phyloP scores from a whole-genome alignment of 2,113 vertebrate genomes.

The Eira barbara region DNA sequence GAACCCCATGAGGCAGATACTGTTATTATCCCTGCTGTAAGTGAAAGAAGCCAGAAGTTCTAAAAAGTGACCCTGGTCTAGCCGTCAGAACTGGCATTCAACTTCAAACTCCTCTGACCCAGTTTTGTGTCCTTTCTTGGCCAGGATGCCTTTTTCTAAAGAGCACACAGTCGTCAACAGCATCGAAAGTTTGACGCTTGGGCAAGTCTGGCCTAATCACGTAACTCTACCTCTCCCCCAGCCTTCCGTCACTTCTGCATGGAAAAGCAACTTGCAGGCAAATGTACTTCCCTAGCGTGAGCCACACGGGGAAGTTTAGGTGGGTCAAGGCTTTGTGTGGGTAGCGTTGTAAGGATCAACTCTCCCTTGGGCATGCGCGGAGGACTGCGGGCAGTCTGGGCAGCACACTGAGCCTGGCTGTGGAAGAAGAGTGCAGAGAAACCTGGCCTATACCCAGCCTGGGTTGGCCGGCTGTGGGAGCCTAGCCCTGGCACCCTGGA shows the following conservation, averaged over 20 bases:
- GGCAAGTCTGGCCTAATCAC: fast-evolving
- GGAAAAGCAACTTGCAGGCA: not conserved
- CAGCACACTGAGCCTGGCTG: not conserved
- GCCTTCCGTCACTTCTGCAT: not conserved
- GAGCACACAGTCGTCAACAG: not conserved
- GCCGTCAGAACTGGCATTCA: not conserved
- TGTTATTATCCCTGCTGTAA: not conserved
- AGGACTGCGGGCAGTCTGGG: no score
- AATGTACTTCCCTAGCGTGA: not conserved
- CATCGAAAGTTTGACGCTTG: not conserved
- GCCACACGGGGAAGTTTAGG: not conserved
- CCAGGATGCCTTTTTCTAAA: not conserved
- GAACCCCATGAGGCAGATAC: not conserved
- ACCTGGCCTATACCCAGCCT: not conserved
- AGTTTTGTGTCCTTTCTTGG: no score
- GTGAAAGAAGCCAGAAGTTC: not conserved
- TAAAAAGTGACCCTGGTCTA: not conserved
- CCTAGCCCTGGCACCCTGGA: not conserved
- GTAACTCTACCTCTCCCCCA: fast-evolving
- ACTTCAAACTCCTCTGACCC: not conserved
- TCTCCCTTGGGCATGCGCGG: fast-evolving
- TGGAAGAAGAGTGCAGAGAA: not conserved
- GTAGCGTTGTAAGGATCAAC: fast-evolving
- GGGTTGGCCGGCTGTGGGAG: not conserved
- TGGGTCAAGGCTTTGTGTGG: not conserved